These are phyloP conservation scores for Yponomeuta sedellus DNA, from an alignment of 2,888 invertebrate genomes.

Conservation along the genomic window DNA sequence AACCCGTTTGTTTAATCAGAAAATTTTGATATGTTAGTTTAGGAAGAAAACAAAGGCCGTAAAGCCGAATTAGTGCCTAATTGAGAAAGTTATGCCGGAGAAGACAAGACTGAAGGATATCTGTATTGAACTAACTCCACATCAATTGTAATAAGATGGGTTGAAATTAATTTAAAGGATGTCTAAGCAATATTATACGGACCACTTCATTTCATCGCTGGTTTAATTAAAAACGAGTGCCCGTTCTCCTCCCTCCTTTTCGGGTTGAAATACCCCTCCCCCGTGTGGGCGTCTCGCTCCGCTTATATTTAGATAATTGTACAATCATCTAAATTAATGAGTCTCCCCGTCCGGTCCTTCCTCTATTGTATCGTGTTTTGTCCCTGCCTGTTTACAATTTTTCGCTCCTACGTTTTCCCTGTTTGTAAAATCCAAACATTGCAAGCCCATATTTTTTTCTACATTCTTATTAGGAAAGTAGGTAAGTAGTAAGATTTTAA, in stretches of 20 bases:
- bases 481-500: not conserved
- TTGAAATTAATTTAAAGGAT: slow-evolving; percentile 74
- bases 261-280: slow-evolving; percentile 67
- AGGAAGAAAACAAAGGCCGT: too few relatives aligned
- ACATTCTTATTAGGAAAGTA: not conserved
- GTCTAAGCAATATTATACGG: slow-evolving; percentile 76
- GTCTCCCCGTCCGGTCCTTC: slow-evolving; percentile 71
- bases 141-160: slow-evolving; percentile 53
- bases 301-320: slow-evolving; percentile 78
- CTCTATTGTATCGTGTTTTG: slow-evolving; percentile 65
- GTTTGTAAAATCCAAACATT: not conserved
- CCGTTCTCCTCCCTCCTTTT: slow-evolving; percentile 69
- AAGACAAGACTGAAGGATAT: not conserved
- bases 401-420: not conserved
- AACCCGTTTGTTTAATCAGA: too few relatives aligned
- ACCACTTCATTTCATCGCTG: slow-evolving; percentile 76
- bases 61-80: too few relatives aligned
- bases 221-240: slow-evolving; percentile 77
- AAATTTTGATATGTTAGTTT: too few relatives aligned
- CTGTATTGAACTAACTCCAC: slow-evolving; percentile 21
- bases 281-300: slow-evolving; percentile 68
- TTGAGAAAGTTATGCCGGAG: not conserved
- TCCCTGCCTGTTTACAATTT: slow-evolving; percentile 6
- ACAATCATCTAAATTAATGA: slow-evolving; percentile 78
- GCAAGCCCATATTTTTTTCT: not conserved